Base-by-base conservation (phyloP, 2,888 invertebrate species). In the Drosophila quinaria region DNA sequence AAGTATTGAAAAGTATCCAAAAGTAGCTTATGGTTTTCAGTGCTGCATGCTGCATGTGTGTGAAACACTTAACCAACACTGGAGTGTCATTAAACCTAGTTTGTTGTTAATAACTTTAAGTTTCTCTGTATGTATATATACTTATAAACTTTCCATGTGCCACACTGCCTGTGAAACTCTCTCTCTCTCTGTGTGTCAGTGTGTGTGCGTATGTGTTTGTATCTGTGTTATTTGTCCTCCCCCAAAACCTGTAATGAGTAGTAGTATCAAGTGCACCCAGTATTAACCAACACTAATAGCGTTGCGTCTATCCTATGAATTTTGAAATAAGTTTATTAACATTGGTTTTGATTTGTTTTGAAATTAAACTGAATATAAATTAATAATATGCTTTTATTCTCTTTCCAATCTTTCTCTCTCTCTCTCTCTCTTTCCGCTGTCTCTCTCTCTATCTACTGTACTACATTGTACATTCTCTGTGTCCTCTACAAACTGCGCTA, bases 381-480 rank as follows among this genome's bases (percentile, higher is more conserved):
- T 79, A 79, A 74, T 76, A 55, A 65, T 73, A 35, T 68, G 51
- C 61, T 59, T 64, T 65, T 74, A 25, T 74, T 74, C 25, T 72
- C 52, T 69, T 31, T 50, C 39, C 25, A 42, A 13, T 74, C 39
- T 52, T 11, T 74, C 60, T 73, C 4, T 56, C 46, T 71, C 35
- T 58, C 29, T 50, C 22, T 22, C 22, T 65, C 55, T 70, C 51
- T 70, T 62, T 55, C 59, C 46, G 10, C 67, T 71, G 42, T 77
- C 69, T 81, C 52, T 78, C 41, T 55, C 19, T 49, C 19, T 69
- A 39, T 68, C 62, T 68, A 52, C 62, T 69, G 35, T 31, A 55
- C 59, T 62, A 46, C 56, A 31, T 37, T 37, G 8, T 17, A 46
- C 19, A 31, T 25, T 19, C 31, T 33, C 35, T 29, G 44, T 56